Conservation (phyloP, 2,888 invertebrate genomes). For the Standfussiana lucernea region DNA sequence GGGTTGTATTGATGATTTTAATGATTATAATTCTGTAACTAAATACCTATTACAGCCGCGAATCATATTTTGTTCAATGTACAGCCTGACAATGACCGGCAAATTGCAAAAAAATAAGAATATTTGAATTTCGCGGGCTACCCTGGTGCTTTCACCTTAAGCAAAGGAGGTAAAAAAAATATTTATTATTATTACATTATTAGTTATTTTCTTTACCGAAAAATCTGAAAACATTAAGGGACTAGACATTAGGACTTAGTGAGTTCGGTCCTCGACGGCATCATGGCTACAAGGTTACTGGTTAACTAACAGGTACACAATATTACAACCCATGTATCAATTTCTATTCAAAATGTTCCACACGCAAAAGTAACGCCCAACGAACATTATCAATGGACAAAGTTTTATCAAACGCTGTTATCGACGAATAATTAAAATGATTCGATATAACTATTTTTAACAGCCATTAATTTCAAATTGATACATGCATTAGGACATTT, state of each 20-base stretch:
- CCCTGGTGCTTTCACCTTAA: no score
- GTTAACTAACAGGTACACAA: neutral
- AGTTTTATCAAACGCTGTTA: conserved; percentile 52
- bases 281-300: neutral
- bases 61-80: no score
- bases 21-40: no score
- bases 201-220: neutral
- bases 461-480: conserved; percentile 18
- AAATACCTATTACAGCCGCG: no score
- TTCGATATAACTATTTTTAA: conserved; percentile 37
- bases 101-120: no score
- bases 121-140: no score
- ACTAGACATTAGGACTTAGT: no score
- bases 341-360: conserved; percentile 15
- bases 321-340: neutral
- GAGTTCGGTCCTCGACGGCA: neutral
- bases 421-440: conserved; percentile 43
- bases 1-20: no score
- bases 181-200: no score
- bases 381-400: conserved; percentile 33
- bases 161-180: no score
- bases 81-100: no score
- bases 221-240: neutral
- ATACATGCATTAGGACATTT: conserved; percentile 23
- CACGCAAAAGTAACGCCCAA: conserved; percentile 8